phyloP scores from a whole-genome alignment of 2,113 vertebrate genomes.

The Bos taurus region DNA sequence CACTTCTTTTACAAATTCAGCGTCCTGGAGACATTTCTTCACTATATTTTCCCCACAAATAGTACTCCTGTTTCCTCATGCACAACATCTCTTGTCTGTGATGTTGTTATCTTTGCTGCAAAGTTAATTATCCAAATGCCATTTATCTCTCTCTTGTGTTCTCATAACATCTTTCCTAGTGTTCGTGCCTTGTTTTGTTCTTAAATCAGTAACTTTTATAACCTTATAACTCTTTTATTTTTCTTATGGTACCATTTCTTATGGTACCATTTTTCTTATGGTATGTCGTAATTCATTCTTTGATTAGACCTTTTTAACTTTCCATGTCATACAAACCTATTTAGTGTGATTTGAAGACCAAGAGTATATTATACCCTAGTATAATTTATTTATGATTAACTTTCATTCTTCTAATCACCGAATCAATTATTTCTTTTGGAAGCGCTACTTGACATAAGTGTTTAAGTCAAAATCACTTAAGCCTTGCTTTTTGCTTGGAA shows the following conservation, averaged over 20 bases:
- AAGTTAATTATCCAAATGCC: background rate
- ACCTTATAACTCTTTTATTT: background rate
- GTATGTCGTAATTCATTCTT: slow-evolving; percentile 5
- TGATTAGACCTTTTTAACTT: background rate
- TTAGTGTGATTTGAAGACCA: background rate
- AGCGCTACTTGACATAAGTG: background rate
- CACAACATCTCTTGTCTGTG: background rate
- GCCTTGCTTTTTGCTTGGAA: background rate
- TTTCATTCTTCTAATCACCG: background rate
- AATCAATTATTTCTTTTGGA: background rate
- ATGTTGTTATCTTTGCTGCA: background rate
- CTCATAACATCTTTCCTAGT: background rate
- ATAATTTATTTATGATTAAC: background rate
- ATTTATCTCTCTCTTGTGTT: background rate
- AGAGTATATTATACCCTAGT: background rate
- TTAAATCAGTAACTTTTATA: background rate
- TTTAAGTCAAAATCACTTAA: background rate
- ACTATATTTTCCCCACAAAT: background rate
- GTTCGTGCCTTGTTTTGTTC: background rate
- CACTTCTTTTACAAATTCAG: background rate
- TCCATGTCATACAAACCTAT: background rate
- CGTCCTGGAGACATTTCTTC: background rate
- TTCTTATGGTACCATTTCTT: background rate
- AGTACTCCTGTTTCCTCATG: background rate
- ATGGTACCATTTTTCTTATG: background rate